Percentiles rank a stretch among this genome's conserved stretches.
Evolutionary conservation across 1,140 invertebrate species (phyloP).

Genomic region (Drosophila mayri): DNA sequence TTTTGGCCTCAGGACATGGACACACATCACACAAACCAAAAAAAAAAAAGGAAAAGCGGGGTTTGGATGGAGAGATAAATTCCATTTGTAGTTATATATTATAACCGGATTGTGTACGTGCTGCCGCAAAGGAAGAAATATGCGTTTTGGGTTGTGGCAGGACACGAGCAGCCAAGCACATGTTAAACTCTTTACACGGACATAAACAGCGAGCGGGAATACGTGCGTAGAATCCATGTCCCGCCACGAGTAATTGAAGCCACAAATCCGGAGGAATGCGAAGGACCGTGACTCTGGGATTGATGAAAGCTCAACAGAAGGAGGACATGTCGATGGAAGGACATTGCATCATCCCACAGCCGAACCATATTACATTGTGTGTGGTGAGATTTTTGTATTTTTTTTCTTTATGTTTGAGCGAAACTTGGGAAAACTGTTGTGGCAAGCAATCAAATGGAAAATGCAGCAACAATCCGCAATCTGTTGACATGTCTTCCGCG

Average conservation of each 20-base stretch:
- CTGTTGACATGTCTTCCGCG: constrained; percentile 45
- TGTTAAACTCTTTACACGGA: constrained; percentile 82
- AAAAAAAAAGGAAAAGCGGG: neutral
- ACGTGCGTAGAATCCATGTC: constrained; percentile 74
- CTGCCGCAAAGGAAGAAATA: constrained; percentile 41
- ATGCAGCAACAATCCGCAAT: constrained; percentile 65
- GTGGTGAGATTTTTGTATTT: constrained; percentile 9
- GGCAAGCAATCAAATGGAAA: constrained; percentile 77
- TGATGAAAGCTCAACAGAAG: constrained; percentile 63
- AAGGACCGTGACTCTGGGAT: constrained; percentile 49
- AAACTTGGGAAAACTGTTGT: constrained; percentile 24
- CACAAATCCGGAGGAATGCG: constrained; percentile 37
- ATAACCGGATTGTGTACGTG: constrained; percentile 61
- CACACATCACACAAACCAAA: neutral
- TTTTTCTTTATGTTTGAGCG: constrained; percentile 19
- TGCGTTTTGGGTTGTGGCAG: constrained; percentile 58
- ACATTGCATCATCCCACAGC: constrained; percentile 35
- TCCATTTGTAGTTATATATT: constrained; percentile 65
- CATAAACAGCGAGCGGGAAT: constrained; percentile 75
- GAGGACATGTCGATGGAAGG: constrained; percentile 44
- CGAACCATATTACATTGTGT: constrained; percentile 50
- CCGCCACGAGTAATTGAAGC: constrained; percentile 70
- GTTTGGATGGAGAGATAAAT: constrained; percentile 43
- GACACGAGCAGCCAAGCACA: constrained; percentile 54
- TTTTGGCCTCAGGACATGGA: constrained; percentile 17